A percentile compares a stretch with the other conserved stretches of the same genome.
These are phyloP conservation scores for Etheostoma cragini DNA, from an alignment of 2,113 vertebrate genomes.

Conservation along the genomic window DNA sequence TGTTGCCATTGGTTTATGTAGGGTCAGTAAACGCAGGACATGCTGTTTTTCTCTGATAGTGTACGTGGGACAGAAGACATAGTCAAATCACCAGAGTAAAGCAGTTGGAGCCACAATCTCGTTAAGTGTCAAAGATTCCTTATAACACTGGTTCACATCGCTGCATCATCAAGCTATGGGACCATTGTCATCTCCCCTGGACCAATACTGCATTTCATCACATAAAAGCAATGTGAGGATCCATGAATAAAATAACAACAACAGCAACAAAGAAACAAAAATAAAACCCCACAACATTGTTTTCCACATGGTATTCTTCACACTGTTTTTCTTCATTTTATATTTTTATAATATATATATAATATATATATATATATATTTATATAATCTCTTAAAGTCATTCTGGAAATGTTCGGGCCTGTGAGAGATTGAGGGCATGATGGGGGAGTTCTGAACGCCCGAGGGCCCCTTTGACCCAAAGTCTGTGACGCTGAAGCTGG, in stretches of 20 bases:
- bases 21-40: constrained; percentile 61
- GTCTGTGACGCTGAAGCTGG: constrained; percentile 65
- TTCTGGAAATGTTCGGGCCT: constrained; percentile 83
- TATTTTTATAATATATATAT: constrained; percentile 88
- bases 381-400: constrained; percentile 88
- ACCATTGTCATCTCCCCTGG: constrained; percentile 57
- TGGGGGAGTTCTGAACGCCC: constrained; percentile 60
- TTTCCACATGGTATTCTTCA: constrained; percentile 84
- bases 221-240: constrained; percentile 80
- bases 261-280: constrained; percentile 77
- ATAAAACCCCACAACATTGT: constrained; percentile 80
- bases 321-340: constrained; percentile 83
- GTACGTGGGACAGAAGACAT: constrained; percentile 42
- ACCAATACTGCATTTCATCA: constrained; percentile 76
- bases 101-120: constrained; percentile 50
- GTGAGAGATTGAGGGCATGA: constrained; percentile 71
- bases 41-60: constrained; percentile 52
- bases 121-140: constrained; percentile 45
- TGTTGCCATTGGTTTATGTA: constrained; percentile 46
- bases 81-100: constrained; percentile 70
- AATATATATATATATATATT: constrained; percentile 87
- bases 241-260: constrained; percentile 82
- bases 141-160: constrained; percentile 54
- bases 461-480: constrained; percentile 50
- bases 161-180: constrained; percentile 62